These are phyloP conservation scores for Gavialis gangeticus DNA, from an alignment of 2,113 vertebrate species.

Conservation along the genomic window DNA sequence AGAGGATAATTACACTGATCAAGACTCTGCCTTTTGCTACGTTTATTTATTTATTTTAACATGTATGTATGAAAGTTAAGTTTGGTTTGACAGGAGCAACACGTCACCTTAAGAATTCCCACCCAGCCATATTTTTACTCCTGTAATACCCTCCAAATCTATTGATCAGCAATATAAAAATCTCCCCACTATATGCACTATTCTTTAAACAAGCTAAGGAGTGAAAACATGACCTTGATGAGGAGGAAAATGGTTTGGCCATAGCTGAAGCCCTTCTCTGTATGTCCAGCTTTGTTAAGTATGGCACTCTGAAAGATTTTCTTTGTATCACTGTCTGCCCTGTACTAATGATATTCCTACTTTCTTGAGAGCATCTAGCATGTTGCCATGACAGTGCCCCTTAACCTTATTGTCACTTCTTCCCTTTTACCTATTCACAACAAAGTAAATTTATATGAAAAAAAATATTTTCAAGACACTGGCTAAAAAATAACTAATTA, in stretches of 20 bases:
- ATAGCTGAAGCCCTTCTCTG: no score
- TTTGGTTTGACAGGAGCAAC: slow-evolving; percentile 13
- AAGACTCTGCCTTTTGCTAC: not conserved
- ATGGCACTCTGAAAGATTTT: not conserved
- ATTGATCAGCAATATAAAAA: not conserved
- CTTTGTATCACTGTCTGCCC: not conserved
- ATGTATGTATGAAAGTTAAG: not conserved
- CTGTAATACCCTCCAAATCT: not conserved
- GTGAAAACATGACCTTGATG: not conserved
- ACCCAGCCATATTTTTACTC: not conserved
- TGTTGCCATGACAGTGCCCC: not conserved
- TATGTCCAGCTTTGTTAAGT: rapidly evolving
- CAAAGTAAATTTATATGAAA: not conserved
- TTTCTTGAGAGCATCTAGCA: not conserved
- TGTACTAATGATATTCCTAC: rapidly evolving
- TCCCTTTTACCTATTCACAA: not conserved
- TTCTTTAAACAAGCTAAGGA: rapidly evolving
- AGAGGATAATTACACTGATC: not conserved
- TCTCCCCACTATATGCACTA: not conserved
- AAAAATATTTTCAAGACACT: not conserved
- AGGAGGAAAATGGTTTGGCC: not conserved
- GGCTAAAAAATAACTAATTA: not conserved
- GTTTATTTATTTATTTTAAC: not conserved
- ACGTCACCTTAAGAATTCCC: not conserved
- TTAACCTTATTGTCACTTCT: not conserved